These are phyloP conservation scores for Chlorocebus sabaeus DNA, from an alignment of 2,113 vertebrate species.

Conservation along the genomic window DNA sequence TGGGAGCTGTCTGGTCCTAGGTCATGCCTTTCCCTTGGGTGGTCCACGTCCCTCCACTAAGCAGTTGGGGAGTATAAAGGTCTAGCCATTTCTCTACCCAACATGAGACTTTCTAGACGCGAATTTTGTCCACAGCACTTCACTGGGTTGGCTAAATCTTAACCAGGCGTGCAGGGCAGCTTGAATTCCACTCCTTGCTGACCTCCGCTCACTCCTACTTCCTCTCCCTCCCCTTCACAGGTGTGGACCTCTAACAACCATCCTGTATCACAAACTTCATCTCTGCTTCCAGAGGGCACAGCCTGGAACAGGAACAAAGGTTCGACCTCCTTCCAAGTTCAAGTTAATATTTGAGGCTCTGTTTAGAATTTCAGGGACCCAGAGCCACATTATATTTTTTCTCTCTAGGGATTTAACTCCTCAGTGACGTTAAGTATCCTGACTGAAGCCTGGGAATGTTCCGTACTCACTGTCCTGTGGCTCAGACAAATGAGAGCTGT, in stretches of 20 bases:
- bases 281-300: neutral
- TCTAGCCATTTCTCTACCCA: neutral
- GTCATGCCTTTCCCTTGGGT: neutral
- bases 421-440: slow-evolving; percentile 6
- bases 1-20: neutral
- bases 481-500: slow-evolving; percentile 42
- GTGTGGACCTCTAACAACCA: neutral
- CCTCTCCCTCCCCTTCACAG: neutral
- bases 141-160: neutral
- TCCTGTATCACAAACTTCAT: neutral
- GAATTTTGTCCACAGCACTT: neutral
- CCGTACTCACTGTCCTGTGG: slow-evolving; percentile 1
- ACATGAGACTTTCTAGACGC: neutral
- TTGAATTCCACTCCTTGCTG: fast-evolving
- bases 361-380: slow-evolving; percentile 45
- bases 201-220: neutral
- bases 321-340: slow-evolving; percentile 14
- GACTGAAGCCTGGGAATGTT: slow-evolving; percentile 48
- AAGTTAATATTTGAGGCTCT: slow-evolving; percentile 34
- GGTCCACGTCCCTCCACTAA: neutral
- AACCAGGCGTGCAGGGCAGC: neutral
- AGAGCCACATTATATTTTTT: slow-evolving; percentile 39
- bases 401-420: slow-evolving; percentile 2
- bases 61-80: neutral
- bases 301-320: neutral